phyloP scores from a whole-genome alignment of 2,113 vertebrate species.

The Ictidomys tridecemlineatus region DNA sequence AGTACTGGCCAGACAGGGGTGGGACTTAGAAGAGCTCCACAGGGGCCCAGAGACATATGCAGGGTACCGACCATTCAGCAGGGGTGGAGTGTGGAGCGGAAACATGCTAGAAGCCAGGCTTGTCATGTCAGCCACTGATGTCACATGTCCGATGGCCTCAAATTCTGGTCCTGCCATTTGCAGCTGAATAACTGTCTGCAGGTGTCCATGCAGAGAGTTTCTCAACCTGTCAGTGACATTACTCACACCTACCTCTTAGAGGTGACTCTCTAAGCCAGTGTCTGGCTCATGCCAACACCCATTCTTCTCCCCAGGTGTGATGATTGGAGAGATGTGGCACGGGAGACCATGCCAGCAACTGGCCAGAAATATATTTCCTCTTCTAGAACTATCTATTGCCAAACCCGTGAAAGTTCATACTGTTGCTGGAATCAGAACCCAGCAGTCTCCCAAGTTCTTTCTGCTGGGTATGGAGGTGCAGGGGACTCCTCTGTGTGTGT shows the following conservation, averaged over 20 bases:
- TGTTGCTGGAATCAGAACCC: neutral
- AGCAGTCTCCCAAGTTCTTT: neutral
- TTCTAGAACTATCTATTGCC: neutral
- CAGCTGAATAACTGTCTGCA: neutral
- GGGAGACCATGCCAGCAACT: neutral
- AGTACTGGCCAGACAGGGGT: neutral
- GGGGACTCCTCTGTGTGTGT: neutral
- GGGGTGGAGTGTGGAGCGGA: neutral
- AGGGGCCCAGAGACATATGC: neutral
- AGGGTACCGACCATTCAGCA: neutral
- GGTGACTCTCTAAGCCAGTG: neutral
- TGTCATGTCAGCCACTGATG: neutral
- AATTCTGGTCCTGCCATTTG: neutral
- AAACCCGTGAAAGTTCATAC: neutral
- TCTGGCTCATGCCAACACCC: neutral
- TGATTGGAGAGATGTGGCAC: neutral
- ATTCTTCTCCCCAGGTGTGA: neutral
- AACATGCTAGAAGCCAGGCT: neutral
- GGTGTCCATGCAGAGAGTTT: neutral
- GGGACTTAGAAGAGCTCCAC: neutral
- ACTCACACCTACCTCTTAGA: neutral
- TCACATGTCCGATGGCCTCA: neutral
- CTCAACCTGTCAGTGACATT: no score
- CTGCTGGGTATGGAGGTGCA: neutral
- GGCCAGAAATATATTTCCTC: neutral